These are phyloP conservation scores for Rhabditoides inermis DNA, from an alignment of 2,888 invertebrate species.

Conservation along the genomic window DNA sequence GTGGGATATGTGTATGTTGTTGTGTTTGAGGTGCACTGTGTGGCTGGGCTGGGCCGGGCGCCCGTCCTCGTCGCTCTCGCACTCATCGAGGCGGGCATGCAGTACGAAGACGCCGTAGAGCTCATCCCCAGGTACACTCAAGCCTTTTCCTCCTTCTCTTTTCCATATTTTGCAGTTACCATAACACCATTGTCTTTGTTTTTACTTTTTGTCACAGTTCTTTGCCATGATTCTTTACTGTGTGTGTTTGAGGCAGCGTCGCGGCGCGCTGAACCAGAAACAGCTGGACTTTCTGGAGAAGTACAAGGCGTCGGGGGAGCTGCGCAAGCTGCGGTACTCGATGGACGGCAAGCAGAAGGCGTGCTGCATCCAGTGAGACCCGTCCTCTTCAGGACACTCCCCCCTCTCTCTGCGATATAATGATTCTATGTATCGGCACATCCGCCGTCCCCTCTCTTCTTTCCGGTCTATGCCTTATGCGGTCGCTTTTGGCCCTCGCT, in stretches of 20 bases:
- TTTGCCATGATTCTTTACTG: background rate
- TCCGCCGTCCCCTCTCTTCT: too few relatives aligned
- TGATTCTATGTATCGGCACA: too few relatives aligned
- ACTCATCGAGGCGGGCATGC: conserved; percentile 92
- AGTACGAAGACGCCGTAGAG: conserved; percentile 96
- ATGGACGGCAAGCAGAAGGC: conserved; percentile 26
- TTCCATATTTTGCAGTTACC: too few relatives aligned
- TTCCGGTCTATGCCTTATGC: too few relatives aligned
- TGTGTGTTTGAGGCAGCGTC: conserved; percentile 80
- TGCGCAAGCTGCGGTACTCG: conserved; percentile 32
- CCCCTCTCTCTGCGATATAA: too few relatives aligned
- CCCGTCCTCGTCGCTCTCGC: conserved; percentile 96
- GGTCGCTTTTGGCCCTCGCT: too few relatives aligned
- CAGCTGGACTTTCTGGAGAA: conserved; percentile 93
- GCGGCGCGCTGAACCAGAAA: conserved; percentile 96
- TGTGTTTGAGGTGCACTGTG: conserved; percentile 96
- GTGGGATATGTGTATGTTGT: too few relatives aligned
- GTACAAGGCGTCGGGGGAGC: conserved; percentile 71
- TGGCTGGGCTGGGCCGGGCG: conserved; percentile 90
- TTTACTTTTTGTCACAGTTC: background rate
- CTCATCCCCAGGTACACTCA: conserved; percentile 77
- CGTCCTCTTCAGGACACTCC: too few relatives aligned
- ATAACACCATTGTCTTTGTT: too few relatives aligned
- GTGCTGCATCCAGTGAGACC: conserved; percentile 32
- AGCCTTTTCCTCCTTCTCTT: background rate